These are phyloP conservation scores for Percopsis transmontana DNA, from an alignment of 2,113 vertebrate species.

Conservation along the genomic window DNA sequence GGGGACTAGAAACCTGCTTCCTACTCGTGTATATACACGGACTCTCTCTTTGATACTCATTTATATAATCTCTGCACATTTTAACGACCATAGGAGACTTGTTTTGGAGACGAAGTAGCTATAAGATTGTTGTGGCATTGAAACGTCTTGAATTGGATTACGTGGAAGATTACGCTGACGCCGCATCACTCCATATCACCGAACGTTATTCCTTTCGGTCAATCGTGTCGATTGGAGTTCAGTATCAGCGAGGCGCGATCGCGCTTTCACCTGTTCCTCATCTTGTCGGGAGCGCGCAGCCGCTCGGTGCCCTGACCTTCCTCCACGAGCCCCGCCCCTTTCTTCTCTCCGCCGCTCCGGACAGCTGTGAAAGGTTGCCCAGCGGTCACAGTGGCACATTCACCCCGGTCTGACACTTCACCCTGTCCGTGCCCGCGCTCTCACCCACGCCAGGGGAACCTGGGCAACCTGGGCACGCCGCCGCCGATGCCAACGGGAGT, in stretches of 20 bases:
- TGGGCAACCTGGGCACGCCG: conserved; percentile 68
- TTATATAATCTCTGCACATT: not conserved
- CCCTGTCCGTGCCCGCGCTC: conserved; percentile 38
- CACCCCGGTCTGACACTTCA: conserved; percentile 53
- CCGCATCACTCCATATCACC: conserved; percentile 27
- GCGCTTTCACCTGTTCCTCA: conserved; percentile 80
- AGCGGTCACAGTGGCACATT: conserved; percentile 71
- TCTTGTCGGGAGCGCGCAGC: conserved; percentile 63
- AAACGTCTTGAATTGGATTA: conserved; percentile 64
- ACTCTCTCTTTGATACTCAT: conserved; percentile 14
- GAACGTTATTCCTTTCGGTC: conserved; percentile 47
- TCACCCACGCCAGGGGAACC: conserved; percentile 61
- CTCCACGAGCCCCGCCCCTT: conserved; percentile 56
- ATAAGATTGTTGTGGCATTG: conserved; percentile 24
- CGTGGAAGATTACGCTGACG: conserved; percentile 49
- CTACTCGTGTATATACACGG: conserved; percentile 17
- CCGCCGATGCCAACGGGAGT: conserved; percentile 76
- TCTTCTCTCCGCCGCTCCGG: conserved; percentile 58
- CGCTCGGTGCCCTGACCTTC: conserved; percentile 57
- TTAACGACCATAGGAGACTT: not conserved
- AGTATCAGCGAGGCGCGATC: conserved; percentile 57
- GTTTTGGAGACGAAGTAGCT: conserved; percentile 12
- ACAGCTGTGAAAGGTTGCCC: conserved; percentile 75
- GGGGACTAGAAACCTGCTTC: conserved; percentile 51
- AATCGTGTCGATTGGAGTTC: conserved; percentile 51